phyloP scores from a whole-genome alignment of 2,888 invertebrate species.

The Timandra comae region DNA sequence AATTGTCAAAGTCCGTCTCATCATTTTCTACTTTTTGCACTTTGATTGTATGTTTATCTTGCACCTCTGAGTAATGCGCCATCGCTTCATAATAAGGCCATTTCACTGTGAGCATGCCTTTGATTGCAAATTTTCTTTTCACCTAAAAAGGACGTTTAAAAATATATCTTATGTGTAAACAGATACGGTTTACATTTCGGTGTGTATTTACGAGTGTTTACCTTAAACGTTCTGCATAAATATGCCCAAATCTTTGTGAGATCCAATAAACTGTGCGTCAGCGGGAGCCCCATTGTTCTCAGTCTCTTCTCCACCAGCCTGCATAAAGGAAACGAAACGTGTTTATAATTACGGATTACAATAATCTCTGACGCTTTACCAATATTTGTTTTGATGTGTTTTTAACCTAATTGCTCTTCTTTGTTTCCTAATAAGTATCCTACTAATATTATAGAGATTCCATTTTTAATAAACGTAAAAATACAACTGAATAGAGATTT shows the following conservation, averaged over 20 bases:
- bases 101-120: slow-evolving; percentile 59
- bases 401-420: too few species aligned
- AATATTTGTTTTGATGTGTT: too few species aligned
- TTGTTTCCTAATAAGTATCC: too few species aligned
- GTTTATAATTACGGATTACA: too few species aligned
- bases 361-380: too few species aligned
- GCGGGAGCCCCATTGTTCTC: slow-evolving; percentile 47
- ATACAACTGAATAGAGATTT: too few species aligned
- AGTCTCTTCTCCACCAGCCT: slow-evolving; percentile 64
- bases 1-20: slow-evolving; percentile 20
- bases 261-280: slow-evolving; percentile 59
- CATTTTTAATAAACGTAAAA: too few species aligned
- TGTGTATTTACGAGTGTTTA: slow-evolving; percentile 31
- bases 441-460: too few species aligned
- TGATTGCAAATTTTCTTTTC: slow-evolving; percentile 63
- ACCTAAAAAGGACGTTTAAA: slow-evolving; percentile 40
- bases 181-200: too few species aligned
- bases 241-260: slow-evolving; percentile 59
- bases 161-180: too few species aligned
- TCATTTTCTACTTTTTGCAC: slow-evolving; percentile 27
- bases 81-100: slow-evolving; percentile 65
- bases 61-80: slow-evolving; percentile 38
- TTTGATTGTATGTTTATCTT: slow-evolving; percentile 24
- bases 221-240: slow-evolving; percentile 56
- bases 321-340: too few species aligned